These are phyloP conservation scores for Dyspetes luteomarginatus DNA, from an alignment of 2,888 invertebrate genomes.

Conservation along the genomic window DNA sequence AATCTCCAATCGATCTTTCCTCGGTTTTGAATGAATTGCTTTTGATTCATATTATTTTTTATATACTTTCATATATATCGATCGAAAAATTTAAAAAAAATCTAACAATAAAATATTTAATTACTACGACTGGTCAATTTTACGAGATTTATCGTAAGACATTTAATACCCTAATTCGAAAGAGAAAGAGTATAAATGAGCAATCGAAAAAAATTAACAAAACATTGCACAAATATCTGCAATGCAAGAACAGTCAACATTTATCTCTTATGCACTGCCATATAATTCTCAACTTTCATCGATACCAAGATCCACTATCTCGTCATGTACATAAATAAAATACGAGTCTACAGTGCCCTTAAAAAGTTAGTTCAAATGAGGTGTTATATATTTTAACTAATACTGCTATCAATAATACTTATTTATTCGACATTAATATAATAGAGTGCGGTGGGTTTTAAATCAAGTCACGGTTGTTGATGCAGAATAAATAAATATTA, in stretches of 20 bases:
- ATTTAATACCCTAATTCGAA: too few species aligned
- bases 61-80: neutral
- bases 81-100: neutral
- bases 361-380: too few species aligned
- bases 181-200: neutral
- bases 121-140: too few species aligned
- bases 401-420: too few species aligned
- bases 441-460: too few species aligned
- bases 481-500: too few species aligned
- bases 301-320: neutral
- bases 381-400: too few species aligned
- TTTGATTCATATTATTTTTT: neutral
- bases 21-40: neutral
- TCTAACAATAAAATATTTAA: neutral
- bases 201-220: neutral
- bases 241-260: neutral
- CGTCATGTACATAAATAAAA: neutral
- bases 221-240: neutral
- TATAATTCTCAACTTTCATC: neutral
- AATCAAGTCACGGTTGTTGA: too few species aligned
- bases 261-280: neutral
- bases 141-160: too few species aligned
- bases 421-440: too few species aligned
- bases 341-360: neutral
- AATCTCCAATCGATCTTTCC: constrained; percentile 3